Conservation (phyloP, 2,888 invertebrate species). For the Hydropsyche betteni region DNA sequence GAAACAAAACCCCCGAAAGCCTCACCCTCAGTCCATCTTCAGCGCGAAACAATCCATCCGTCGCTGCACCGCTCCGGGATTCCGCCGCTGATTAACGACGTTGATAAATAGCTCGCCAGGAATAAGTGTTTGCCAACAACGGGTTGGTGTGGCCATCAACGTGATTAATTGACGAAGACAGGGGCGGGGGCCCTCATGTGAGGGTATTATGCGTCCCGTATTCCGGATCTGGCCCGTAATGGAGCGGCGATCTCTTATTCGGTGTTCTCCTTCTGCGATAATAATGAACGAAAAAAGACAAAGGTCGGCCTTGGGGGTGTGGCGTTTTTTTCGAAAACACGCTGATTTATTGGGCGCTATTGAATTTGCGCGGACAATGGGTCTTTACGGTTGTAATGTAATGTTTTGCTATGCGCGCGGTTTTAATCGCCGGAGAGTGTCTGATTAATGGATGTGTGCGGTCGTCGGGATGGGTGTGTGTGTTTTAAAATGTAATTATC, state of each 20-base stretch:
- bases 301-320: too few species aligned
- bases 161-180: slow-evolving; percentile 37
- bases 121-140: slow-evolving; percentile 32
- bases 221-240: slow-evolving; percentile 9
- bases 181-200: slow-evolving; percentile 33
- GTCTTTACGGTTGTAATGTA: too few species aligned
- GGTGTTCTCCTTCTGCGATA: too few species aligned
- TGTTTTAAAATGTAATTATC: too few species aligned
- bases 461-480: too few species aligned
- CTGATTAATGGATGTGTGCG: too few species aligned
- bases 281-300: too few species aligned
- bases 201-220: neutral
- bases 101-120: slow-evolving; percentile 39
- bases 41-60: slow-evolving; percentile 37
- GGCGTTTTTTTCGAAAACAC: slow-evolving; percentile 1
- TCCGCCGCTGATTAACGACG: slow-evolving; percentile 41
- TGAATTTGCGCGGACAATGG: neutral
- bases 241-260: slow-evolving; percentile 13
- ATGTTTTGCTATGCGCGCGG: too few species aligned
- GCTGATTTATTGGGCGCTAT: slow-evolving; percentile 4
- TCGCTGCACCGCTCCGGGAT: slow-evolving; percentile 29
- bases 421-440: too few species aligned
- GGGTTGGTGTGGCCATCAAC: slow-evolving; percentile 28
- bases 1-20: neutral
- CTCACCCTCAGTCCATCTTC: slow-evolving; percentile 7